phyloP scores from a whole-genome alignment of 2,888 invertebrate species.

The Timandra comae region DNA sequence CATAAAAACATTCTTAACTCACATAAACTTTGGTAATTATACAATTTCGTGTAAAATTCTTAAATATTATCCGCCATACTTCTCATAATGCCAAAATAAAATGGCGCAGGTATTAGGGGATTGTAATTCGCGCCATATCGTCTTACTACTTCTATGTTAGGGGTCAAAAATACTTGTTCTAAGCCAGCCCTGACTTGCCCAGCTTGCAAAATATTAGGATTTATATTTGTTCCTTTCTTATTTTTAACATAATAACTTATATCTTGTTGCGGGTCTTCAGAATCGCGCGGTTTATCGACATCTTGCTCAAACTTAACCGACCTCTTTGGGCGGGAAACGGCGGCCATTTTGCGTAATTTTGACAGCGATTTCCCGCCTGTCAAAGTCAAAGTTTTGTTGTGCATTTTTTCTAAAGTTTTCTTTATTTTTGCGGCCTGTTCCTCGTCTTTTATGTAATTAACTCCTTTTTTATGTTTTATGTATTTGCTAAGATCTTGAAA shows the following conservation, averaged over 20 bases:
- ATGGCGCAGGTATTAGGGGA: constrained; percentile 31
- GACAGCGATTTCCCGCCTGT: neutral
- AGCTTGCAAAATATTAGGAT: constrained; percentile 31
- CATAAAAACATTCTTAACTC: too few relatives aligned
- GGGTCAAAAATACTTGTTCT: constrained; percentile 36
- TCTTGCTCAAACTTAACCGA: constrained; percentile 25
- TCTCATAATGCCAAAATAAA: constrained; percentile 21
- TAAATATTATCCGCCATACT: constrained; percentile 26
- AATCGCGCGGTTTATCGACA: constrained; percentile 28
- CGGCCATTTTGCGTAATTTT: too few relatives aligned
- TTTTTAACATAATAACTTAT: constrained; percentile 51
- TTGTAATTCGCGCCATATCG: constrained; percentile 50
- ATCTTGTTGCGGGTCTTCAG: constrained; percentile 39
- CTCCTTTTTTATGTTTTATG: constrained; percentile 23
- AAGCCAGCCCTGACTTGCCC: constrained; percentile 33
- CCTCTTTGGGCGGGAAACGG: constrained; percentile 18
- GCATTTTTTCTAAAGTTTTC: constrained; percentile 28
- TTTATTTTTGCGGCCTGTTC: constrained; percentile 24
- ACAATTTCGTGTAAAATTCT: too few relatives aligned
- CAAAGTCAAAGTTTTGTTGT: constrained; percentile 7
- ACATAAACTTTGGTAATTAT: too few relatives aligned
- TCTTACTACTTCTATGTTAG: constrained; percentile 40
- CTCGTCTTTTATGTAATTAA: constrained; percentile 25
- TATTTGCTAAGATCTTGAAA: constrained; percentile 27
- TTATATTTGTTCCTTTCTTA: constrained; percentile 33